These are phyloP conservation scores for Natator depressus DNA, from an alignment of 2,113 vertebrate genomes.

Conservation along the genomic window DNA sequence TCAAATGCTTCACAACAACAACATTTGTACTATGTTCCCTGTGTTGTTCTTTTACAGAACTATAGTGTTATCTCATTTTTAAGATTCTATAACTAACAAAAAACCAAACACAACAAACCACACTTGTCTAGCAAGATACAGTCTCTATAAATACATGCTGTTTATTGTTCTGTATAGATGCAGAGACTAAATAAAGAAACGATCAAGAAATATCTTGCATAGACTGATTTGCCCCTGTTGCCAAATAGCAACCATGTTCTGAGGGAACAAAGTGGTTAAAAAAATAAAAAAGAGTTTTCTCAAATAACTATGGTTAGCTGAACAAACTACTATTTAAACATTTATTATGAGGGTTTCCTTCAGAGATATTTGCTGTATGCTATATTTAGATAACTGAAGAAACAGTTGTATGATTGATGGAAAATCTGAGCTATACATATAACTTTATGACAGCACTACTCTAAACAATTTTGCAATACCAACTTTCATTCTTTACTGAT, in stretches of 20 bases:
- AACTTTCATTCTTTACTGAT: neutral
- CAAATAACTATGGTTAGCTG: neutral
- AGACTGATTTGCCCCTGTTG: neutral
- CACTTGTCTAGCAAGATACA: neutral
- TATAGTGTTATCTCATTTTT: neutral
- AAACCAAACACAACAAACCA: neutral
- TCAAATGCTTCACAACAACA: neutral
- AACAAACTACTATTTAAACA: neutral
- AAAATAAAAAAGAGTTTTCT: neutral
- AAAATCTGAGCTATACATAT: neutral
- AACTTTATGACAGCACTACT: neutral
- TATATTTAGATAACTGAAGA: neutral
- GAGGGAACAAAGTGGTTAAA: neutral
- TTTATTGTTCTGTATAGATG: neutral
- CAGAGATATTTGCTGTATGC: neutral
- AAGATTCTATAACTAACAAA: neutral
- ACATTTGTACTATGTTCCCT: neutral
- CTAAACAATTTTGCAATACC: neutral
- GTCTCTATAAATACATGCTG: neutral
- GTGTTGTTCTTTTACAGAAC: accelerated
- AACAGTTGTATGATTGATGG: neutral
- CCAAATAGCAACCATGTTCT: neutral
- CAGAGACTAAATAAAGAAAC: neutral
- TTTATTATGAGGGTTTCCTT: neutral
- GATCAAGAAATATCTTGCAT: neutral